phyloP scores from a whole-genome alignment of 2,113 vertebrate genomes.

The Cardinalis cardinalis region DNA sequence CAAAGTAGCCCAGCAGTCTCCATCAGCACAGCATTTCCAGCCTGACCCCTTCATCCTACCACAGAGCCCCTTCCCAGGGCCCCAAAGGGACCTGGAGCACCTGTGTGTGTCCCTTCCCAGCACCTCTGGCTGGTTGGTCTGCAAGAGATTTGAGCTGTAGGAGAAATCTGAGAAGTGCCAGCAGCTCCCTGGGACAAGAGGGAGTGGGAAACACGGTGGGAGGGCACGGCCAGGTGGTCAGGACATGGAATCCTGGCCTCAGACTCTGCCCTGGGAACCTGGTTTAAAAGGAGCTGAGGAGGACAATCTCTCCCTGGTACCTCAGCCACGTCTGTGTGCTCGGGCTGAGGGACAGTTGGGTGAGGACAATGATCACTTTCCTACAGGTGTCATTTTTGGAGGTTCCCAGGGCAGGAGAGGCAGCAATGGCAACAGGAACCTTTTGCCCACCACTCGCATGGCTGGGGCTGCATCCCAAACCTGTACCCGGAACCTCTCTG shows the following conservation, averaged over 20 bases:
- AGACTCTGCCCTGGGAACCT: background rate
- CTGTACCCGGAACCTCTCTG: background rate
- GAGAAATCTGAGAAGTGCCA: background rate
- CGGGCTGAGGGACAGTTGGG: accelerated
- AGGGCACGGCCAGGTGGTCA: background rate
- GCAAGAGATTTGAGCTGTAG: background rate
- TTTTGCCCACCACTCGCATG: background rate
- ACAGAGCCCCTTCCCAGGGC: background rate
- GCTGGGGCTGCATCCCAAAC: background rate
- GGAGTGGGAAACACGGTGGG: background rate
- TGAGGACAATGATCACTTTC: background rate
- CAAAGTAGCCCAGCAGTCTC: background rate
- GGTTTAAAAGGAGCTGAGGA: background rate
- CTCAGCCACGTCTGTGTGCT: background rate
- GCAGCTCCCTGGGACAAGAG: background rate
- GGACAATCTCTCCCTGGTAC: background rate
- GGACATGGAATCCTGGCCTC: background rate
- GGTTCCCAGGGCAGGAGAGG: background rate
- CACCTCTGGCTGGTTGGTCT: background rate
- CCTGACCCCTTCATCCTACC: background rate
- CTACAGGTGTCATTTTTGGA: background rate
- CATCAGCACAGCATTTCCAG: background rate
- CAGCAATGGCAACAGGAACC: background rate
- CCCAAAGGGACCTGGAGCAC: background rate
- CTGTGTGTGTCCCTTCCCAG: background rate